Percentiles rank a stretch among this genome's conserved stretches.
Conservation (phyloP, 2,797 vertebrate genomes). For the Sebastes vulpes region DNA sequence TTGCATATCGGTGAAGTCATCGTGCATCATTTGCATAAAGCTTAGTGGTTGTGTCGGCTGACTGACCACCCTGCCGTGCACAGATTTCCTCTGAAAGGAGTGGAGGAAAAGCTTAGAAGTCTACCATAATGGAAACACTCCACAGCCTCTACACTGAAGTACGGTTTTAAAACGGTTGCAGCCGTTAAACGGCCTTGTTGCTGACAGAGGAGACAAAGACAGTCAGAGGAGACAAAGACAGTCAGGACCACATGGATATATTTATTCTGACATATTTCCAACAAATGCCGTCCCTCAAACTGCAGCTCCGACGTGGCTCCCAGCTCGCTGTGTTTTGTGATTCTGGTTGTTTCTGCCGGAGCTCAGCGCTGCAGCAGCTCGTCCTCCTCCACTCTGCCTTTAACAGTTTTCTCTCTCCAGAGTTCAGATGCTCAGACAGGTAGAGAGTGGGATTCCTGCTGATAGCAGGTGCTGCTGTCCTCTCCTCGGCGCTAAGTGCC, state of each 20-base stretch:
- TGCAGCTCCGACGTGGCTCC: not conserved
- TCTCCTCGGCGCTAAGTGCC: slow-evolving; percentile 53
- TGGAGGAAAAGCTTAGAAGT: no score
- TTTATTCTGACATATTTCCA: not conserved
- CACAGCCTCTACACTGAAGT: no score
- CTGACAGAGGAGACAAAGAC: not conserved
- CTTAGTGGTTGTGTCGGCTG: no score
- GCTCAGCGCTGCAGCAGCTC: not conserved
- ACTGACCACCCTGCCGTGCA: no score
- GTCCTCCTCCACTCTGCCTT: not conserved
- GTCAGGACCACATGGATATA: not conserved
- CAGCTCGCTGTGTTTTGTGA: not conserved
- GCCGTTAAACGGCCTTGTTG: not conserved
- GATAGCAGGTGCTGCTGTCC: slow-evolving; percentile 60
- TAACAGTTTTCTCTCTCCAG: slow-evolving; percentile 18
- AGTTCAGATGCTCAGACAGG: slow-evolving; percentile 48
- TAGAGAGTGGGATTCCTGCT: slow-evolving; percentile 36
- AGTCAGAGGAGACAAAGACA: not conserved
- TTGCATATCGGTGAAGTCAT: no score
- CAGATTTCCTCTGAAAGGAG: no score
- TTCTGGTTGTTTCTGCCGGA: not conserved
- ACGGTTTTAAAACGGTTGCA: no score
- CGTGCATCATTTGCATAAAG: no score
- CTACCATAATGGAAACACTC: no score
- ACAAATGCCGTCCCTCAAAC: not conserved